Conservation (phyloP, 2,113 vertebrate species). For the Otolemur garnettii region DNA sequence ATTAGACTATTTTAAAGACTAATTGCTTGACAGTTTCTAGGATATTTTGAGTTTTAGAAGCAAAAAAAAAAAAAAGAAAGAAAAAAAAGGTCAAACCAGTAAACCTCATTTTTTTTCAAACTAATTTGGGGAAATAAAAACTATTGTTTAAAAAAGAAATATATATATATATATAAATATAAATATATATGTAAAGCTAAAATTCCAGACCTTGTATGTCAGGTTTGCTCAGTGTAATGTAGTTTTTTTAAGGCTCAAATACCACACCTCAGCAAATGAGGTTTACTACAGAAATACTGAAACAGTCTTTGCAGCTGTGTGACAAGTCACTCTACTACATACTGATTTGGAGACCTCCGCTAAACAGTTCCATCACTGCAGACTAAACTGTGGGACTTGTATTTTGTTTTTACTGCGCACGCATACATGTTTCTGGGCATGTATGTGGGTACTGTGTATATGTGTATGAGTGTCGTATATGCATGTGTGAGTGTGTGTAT, state of each 20-base stretch:
- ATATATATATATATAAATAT: conserved; percentile 75
- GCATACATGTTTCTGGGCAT: conserved; percentile 84
- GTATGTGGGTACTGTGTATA: conserved; percentile 87
- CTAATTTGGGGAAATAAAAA: conserved; percentile 75
- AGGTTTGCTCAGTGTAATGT: conserved; percentile 79
- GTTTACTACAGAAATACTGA: conserved; percentile 80
- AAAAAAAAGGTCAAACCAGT: conserved; percentile 69
- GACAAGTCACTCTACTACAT: conserved; percentile 76
- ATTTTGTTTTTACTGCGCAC: conserved; percentile 84
- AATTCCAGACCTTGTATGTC: conserved; percentile 79
- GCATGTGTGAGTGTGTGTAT: conserved; percentile 88
- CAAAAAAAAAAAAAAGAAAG: conserved; percentile 44
- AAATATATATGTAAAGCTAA: conserved; percentile 78
- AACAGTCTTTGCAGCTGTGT: conserved; percentile 79
- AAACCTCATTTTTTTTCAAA: conserved; percentile 79
- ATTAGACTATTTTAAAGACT: conserved; percentile 81
- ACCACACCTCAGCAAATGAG: conserved; percentile 76
- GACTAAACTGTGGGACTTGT: conserved; percentile 86
- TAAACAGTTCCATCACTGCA: conserved; percentile 84
- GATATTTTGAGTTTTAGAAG: conserved; percentile 74
- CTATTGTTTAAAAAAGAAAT: conserved; percentile 71
- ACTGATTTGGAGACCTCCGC: conserved; percentile 79
- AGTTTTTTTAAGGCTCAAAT: conserved; percentile 78
- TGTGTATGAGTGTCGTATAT: conserved; percentile 89
- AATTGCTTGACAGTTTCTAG: conserved; percentile 86